A percentile compares a stretch with the other conserved stretches of the same genome.
Evolutionary conservation across 2,113 vertebrate genomes (phyloP).

Genomic region (Leucoraja erinaceus): DNA sequence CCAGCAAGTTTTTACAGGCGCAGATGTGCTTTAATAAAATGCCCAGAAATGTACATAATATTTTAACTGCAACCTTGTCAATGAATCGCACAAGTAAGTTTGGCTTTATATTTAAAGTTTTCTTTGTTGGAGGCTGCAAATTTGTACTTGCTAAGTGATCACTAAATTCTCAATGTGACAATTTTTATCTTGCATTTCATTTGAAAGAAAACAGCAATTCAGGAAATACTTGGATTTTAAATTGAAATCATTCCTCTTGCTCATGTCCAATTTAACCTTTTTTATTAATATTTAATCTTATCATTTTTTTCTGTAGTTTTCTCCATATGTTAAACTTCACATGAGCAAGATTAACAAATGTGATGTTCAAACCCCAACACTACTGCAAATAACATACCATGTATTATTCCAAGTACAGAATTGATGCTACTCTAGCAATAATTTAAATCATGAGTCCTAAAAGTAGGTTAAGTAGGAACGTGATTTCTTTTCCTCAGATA

Average conservation of each 20-base stretch:
- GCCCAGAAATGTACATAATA: not conserved
- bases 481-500: no score
- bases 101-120: not conserved
- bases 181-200: not conserved
- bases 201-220: not conserved
- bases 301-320: not conserved
- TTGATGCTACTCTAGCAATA: not conserved
- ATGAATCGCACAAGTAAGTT: not conserved
- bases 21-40: not conserved
- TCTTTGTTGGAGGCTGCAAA: not conserved
- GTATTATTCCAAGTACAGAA: not conserved
- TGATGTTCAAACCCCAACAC: not conserved
- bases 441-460: not conserved
- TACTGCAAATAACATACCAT: not conserved
- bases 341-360: not conserved
- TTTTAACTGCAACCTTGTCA: not conserved
- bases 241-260: not conserved
- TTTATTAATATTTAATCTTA: no score
- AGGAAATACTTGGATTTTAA: not conserved
- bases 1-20: not conserved
- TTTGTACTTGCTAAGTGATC: not conserved
- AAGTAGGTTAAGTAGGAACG: not conserved
- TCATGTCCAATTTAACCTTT: not conserved
- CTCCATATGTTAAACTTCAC: not conserved
- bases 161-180: not conserved